A percentile compares a stretch with the other conserved stretches of the same genome.
These are phyloP conservation scores for Protaetia brevitarsis DNA, from an alignment of 1,140 invertebrate species.

Conservation along the genomic window DNA sequence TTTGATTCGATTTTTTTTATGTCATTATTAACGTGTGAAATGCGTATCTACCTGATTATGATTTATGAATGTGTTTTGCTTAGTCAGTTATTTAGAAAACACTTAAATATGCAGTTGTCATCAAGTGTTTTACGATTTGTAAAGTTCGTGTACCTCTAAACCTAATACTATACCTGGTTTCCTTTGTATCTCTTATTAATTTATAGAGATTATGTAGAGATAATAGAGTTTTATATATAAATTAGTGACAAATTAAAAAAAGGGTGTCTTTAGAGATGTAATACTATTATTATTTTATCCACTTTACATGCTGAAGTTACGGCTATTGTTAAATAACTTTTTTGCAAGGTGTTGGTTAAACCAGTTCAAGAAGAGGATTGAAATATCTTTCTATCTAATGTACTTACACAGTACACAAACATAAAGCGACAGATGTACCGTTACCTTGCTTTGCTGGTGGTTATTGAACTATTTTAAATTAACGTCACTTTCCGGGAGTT, in stretches of 20 bases:
- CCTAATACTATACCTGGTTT: background rate
- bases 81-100: background rate
- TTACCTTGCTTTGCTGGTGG: slow-evolving; percentile 5
- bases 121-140: background rate
- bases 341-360: background rate
- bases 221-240: no score
- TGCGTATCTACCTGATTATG: background rate
- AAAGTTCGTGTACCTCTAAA: background rate
- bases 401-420: background rate
- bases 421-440: background rate
- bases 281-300: no score
- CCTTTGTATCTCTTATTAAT: no score
- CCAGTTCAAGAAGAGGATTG: background rate
- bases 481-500: slow-evolving; percentile 8
- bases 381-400: background rate
- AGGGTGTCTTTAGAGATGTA: no score
- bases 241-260: no score
- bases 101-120: background rate
- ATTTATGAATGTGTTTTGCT: background rate
- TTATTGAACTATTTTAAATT: slow-evolving; percentile 18
- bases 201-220: no score
- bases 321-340: no score
- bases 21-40: background rate
- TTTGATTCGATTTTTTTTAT: background rate
- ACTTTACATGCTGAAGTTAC: no score